Base-by-base conservation (phyloP, 2,113 vertebrate species). In the Protomyctophum bolini region DNA sequence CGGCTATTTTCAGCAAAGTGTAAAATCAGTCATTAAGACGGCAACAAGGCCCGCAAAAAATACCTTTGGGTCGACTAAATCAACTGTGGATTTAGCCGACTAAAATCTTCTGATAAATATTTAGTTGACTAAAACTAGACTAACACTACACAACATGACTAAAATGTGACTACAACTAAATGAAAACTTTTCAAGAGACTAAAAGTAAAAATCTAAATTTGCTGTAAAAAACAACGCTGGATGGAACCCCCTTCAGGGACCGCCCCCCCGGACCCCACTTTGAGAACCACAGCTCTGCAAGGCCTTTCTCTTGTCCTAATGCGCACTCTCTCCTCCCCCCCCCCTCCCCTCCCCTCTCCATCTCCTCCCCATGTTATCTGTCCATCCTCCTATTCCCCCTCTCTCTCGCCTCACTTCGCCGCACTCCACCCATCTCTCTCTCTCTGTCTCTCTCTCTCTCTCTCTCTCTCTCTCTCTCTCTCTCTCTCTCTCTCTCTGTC, bases 101-200 rank as follows among this genome's bases (percentile, higher is more conserved):
- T 79, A 73, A 81, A 81, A 47, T 41, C 51, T 61, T 78, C 21
- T 7, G 4, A 61, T 76, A 75, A 80, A 76, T 75, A 80, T 84
- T 76, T 73, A 21, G 21, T 21, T 21, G 21, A 21, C 21, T 21
- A 21, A 21, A 21, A 21, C 21, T 21, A 21, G 21, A 21, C 21
- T 21, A 21, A 21, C 21, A 21, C 21, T 21, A 21, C 21, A 21
- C 21, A 21, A 21, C 21, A 21, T 21, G 21, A 21, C 21, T 21
- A 21, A 21, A 21, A 21, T 21, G 21, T 21, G 21, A 21, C 21
- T 21, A 21, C 21, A 21, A 21, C 2, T 21, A 21, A 21, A 21
- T 21, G 21, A 2, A 21, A 21, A 21, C 21, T 21, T 1, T 21
- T 21, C 21, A 21, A 21, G 21, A 21, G 21, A 21, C 21, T 21